phyloP scores from a whole-genome alignment of 1,140 invertebrate species.

The Galleria mellonella region DNA sequence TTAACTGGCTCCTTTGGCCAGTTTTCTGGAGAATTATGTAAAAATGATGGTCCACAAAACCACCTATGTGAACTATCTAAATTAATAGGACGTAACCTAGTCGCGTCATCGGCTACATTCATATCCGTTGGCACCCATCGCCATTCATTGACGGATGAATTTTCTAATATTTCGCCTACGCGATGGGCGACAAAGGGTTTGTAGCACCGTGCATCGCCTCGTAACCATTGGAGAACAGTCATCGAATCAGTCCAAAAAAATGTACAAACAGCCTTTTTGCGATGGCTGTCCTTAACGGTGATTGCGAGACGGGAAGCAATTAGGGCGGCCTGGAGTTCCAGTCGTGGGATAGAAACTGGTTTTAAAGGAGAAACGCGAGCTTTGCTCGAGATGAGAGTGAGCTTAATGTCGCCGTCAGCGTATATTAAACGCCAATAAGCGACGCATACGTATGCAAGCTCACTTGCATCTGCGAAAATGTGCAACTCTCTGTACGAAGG shows the following conservation, averaged over 20 bases:
- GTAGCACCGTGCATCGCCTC: not conserved
- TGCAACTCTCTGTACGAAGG: conserved; percentile 8
- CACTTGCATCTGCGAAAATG: conserved; percentile 29
- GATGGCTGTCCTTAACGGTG: conserved; percentile 1
- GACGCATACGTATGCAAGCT: conserved; percentile 13
- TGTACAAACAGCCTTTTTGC: not conserved
- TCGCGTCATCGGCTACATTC: too few relatives aligned
- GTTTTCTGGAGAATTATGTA: too few relatives aligned
- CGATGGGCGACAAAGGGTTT: conserved; percentile 2
- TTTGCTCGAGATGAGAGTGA: conserved; percentile 5
- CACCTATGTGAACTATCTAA: too few relatives aligned
- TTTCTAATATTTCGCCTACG: too few relatives aligned
- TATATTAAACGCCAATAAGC: conserved; percentile 17
- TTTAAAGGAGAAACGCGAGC: conserved; percentile 5
- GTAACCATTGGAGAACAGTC: not conserved
- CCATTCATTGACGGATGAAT: too few relatives aligned
- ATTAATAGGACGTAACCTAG: too few relatives aligned
- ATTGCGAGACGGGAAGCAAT: conserved; percentile 3
- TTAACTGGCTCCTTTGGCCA: too few relatives aligned
- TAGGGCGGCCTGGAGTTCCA: too few relatives aligned
- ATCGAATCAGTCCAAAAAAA: conserved; percentile 4
- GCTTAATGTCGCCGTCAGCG: not conserved
- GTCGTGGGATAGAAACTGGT: conserved; percentile 6
- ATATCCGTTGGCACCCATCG: too few relatives aligned
- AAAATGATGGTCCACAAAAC: too few relatives aligned